Conservation (phyloP, 2,797 vertebrate genomes). For the Adelosebastes latens region DNA sequence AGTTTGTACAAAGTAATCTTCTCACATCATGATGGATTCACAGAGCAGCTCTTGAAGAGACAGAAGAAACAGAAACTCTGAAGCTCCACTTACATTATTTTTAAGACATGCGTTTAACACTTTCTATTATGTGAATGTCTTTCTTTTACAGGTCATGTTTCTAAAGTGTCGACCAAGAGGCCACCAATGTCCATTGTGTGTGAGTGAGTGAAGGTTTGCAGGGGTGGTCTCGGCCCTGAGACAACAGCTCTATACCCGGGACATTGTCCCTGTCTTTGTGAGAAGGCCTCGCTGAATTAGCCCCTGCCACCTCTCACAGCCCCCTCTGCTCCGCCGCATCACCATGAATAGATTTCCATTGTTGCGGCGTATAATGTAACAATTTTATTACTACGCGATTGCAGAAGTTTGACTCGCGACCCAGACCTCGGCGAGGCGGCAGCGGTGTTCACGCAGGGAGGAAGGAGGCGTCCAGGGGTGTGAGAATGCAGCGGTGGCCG, state of each 20-base stretch:
- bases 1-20: background rate
- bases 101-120: background rate
- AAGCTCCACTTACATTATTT: background rate
- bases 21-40: background rate
- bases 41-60: background rate
- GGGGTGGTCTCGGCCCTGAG: constrained; percentile 63
- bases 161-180: constrained; percentile 11
- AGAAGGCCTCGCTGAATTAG: constrained; percentile 68
- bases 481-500: constrained; percentile 29
- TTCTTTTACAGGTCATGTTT: constrained; percentile 12
- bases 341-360: constrained; percentile 61
- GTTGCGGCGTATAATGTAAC: constrained; percentile 47
- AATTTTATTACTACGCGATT: constrained; percentile 52
- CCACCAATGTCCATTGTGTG: constrained; percentile 28
- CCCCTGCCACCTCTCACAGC: constrained; percentile 54
- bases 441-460: constrained; percentile 11
- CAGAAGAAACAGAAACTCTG: background rate
- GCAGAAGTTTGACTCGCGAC: constrained; percentile 14
- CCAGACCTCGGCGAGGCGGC: background rate
- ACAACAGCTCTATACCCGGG: constrained; percentile 54
- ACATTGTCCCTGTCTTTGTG: constrained; percentile 61
- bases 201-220: constrained; percentile 35
- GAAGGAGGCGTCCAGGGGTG: constrained; percentile 37
- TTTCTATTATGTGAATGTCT: background rate
- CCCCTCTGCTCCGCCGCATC: constrained; percentile 31